phyloP scores from a whole-genome alignment of 2,888 invertebrate species.

The Andrena camellia region DNA sequence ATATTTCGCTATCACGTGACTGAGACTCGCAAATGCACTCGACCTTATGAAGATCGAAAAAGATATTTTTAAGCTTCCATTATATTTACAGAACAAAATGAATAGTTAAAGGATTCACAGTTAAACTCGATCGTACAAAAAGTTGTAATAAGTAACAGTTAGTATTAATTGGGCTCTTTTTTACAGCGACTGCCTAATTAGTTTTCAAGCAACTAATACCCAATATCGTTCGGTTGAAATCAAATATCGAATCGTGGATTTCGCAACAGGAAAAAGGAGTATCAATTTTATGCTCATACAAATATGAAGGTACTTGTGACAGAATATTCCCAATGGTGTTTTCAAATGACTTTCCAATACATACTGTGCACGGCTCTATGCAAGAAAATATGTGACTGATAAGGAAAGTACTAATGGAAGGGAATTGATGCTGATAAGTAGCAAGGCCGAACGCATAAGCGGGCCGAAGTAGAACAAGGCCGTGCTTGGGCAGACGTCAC shows the following conservation, averaged over 20 bases:
- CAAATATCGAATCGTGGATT: background rate
- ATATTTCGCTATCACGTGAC: background rate
- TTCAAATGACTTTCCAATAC: conserved; percentile 52
- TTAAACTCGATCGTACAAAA: no score
- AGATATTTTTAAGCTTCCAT: no score
- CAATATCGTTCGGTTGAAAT: background rate
- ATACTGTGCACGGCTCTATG: background rate
- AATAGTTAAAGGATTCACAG: no score
- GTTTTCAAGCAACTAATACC: background rate
- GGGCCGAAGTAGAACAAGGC: conserved; percentile 50
- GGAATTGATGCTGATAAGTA: conserved; percentile 35
- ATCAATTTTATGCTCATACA: background rate
- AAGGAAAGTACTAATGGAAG: conserved; percentile 6
- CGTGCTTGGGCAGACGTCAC: conserved; percentile 45
- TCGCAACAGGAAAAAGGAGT: background rate
- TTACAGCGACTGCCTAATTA: no score
- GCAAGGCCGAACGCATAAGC: conserved; percentile 5
- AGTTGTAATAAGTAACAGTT: no score
- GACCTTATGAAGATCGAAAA: background rate
- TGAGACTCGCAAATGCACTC: background rate
- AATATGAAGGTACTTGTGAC: background rate
- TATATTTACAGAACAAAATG: no score
- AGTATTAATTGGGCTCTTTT: no score
- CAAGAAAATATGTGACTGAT: conserved; percentile 1
- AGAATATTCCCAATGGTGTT: conserved; percentile 11